These are phyloP conservation scores for Malurus splendens DNA, from an alignment of 2,797 vertebrate genomes.

Conservation along the genomic window DNA sequence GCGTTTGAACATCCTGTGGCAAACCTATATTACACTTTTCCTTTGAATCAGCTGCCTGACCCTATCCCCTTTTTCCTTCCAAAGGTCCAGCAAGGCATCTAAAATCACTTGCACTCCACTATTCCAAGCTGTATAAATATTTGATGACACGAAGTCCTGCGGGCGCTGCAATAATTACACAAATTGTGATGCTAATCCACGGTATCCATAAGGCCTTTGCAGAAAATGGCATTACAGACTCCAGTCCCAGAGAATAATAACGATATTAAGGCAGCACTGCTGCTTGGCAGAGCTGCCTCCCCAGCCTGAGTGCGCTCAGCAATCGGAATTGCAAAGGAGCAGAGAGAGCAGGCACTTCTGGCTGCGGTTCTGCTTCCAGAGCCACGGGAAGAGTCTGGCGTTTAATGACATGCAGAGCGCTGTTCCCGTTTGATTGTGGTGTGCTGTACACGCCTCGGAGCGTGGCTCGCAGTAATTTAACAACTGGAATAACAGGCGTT, in stretches of 20 bases:
- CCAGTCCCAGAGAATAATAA: constrained; percentile 60
- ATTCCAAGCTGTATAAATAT: constrained; percentile 57
- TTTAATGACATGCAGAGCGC: constrained; percentile 71
- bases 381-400: constrained; percentile 66
- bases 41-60: not conserved
- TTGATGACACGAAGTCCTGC: constrained; percentile 55
- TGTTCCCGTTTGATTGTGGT: constrained; percentile 69
- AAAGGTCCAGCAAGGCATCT: constrained; percentile 17
- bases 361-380: constrained; percentile 56
- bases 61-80: not conserved
- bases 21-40: not conserved
- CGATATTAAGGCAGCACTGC: constrained; percentile 57
- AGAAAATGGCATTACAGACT: constrained; percentile 58
- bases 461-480: constrained; percentile 75
- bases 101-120: constrained; percentile 2
- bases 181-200: constrained; percentile 62
- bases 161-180: constrained; percentile 59
- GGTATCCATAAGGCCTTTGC: constrained; percentile 55
- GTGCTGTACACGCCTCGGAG: constrained; percentile 71
- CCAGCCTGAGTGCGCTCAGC: constrained; percentile 55
- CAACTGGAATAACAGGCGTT: constrained; percentile 74
- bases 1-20: not conserved
- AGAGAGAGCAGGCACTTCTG: constrained; percentile 54
- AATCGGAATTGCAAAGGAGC: constrained; percentile 58
- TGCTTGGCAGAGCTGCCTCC: constrained; percentile 57